These are phyloP conservation scores for Tinamus major DNA, from an alignment of 2,797 vertebrate species.

Conservation along the genomic window DNA sequence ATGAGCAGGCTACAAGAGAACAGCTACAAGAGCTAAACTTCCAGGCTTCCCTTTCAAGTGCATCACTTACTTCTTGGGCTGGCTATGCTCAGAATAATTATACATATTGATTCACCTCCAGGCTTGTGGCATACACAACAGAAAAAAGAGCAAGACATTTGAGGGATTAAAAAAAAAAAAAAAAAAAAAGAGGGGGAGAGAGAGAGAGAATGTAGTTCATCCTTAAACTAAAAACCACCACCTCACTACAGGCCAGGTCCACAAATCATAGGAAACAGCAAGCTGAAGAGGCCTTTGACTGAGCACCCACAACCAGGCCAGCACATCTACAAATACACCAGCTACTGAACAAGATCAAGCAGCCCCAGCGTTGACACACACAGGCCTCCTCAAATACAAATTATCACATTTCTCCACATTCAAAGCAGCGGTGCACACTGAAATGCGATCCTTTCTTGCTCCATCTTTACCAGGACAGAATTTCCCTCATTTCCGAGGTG, in stretches of 20 bases:
- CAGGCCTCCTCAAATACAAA: constrained; percentile 16
- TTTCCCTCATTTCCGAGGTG: neutral
- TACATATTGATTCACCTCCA: neutral
- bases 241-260: neutral
- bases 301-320: neutral
- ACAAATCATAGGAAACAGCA: neutral
- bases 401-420: neutral
- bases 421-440: neutral
- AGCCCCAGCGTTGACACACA: neutral
- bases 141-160: neutral
- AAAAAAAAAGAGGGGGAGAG: too few species aligned
- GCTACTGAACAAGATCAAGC: neutral
- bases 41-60: neutral
- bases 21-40: neutral
- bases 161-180: neutral
- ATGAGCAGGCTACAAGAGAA: neutral
- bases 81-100: neutral
- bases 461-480: neutral
- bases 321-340: neutral
- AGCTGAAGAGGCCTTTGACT: neutral
- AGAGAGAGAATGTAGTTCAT: neutral
- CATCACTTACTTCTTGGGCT: neutral
- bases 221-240: neutral
- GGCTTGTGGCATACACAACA: neutral
- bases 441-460: neutral